Percentiles rank a stretch among this genome's conserved stretches.
Conservation (phyloP, 2,888 invertebrate species). For the Morpho helenor region DNA sequence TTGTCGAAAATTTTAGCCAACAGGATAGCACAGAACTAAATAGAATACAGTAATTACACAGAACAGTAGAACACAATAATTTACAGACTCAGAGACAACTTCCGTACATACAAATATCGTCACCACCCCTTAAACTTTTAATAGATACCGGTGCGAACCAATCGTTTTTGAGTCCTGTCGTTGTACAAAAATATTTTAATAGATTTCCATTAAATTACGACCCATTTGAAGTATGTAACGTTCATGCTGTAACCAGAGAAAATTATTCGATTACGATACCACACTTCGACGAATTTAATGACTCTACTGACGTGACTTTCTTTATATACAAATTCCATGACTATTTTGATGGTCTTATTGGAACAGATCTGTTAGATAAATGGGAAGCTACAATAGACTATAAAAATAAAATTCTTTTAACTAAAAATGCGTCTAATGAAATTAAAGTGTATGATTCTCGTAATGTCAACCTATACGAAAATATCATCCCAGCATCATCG, state of each 20-base stretch:
- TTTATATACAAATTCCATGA: slow-evolving; percentile 34
- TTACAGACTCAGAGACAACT: neutral
- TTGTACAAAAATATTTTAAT: neutral
- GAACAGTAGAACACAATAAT: too few species aligned
- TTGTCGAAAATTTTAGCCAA: too few species aligned
- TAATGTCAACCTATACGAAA: slow-evolving; percentile 28
- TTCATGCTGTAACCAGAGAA: slow-evolving; percentile 2
- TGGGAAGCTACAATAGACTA: slow-evolving; percentile 31
- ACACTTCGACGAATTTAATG: slow-evolving; percentile 14
- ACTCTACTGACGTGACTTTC: slow-evolving; percentile 17
- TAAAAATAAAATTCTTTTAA: slow-evolving; percentile 24
- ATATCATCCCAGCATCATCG: too few species aligned
- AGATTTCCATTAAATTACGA: slow-evolving; percentile 2
- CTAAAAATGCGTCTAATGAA: slow-evolving; percentile 18
- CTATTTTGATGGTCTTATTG: slow-evolving; percentile 34
- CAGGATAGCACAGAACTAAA: too few species aligned
- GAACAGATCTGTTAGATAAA: slow-evolving; percentile 29
- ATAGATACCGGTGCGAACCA: slow-evolving; percentile 3
- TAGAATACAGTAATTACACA: too few species aligned
- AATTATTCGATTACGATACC: slow-evolving; percentile 12
- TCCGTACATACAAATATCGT: too few species aligned
- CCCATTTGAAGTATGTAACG: slow-evolving; percentile 11
- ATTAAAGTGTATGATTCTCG: slow-evolving; percentile 28
- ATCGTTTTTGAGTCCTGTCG: neutral
- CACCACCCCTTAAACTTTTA: neutral